Conservation (phyloP, 2,113 vertebrate genomes). For the Catagonus wagneri region DNA sequence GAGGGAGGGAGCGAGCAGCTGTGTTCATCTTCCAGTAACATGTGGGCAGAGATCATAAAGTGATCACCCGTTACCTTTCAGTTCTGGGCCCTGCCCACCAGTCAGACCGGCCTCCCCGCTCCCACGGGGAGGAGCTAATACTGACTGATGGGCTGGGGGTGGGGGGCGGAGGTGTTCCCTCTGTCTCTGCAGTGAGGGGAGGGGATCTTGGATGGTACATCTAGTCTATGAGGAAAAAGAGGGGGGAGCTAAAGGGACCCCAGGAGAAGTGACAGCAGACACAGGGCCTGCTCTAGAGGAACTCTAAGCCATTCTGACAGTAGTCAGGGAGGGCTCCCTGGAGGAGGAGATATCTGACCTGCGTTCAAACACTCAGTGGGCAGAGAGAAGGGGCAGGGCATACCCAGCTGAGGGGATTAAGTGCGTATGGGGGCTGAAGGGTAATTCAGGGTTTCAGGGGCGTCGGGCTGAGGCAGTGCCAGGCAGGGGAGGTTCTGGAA, state of each 20-base stretch:
- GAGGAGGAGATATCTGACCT: background rate
- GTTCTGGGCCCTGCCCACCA: background rate
- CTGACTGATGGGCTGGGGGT: background rate
- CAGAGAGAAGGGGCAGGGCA: background rate
- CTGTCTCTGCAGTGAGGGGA: background rate
- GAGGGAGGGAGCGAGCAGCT: background rate
- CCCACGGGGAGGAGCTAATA: background rate
- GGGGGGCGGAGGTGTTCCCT: background rate
- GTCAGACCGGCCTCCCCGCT: background rate
- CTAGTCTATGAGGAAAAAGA: background rate
- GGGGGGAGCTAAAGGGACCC: background rate
- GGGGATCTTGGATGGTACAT: background rate
- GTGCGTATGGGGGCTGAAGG: background rate
- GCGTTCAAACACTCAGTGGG: background rate
- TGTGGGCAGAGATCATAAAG: background rate
- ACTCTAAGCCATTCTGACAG: background rate
- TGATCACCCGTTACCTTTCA: constrained; percentile 1
- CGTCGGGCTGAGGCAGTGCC: background rate
- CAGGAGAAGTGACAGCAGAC: background rate
- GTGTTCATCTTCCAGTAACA: background rate
- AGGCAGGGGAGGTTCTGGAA: background rate
- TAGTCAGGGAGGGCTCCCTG: background rate
- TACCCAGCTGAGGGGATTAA: background rate
- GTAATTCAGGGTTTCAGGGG: background rate
- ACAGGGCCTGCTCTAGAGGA: background rate